Evolutionary conservation across 2,888 invertebrate species (phyloP).

Genomic region (Antheraea yamamai): DNA sequence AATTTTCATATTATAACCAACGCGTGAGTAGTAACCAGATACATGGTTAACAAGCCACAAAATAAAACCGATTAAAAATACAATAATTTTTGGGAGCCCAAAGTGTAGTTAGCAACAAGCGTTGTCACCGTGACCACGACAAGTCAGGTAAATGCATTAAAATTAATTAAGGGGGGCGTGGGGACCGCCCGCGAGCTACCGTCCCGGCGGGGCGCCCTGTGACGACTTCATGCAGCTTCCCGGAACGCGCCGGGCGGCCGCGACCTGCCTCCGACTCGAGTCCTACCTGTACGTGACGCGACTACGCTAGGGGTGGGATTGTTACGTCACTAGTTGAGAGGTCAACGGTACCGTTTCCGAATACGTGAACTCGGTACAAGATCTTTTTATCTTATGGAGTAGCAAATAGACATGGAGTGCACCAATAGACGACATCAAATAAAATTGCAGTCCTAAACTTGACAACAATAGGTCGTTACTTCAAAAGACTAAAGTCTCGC

Average conservation of each 20-base stretch:
- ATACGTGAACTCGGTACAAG: neutral
- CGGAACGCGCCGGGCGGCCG: slow-evolving; percentile 52
- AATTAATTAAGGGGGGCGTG: slow-evolving; percentile 73
- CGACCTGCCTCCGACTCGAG: slow-evolving; percentile 16
- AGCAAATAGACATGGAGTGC: neutral
- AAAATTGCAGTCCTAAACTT: neutral
- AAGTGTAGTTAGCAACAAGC: slow-evolving; percentile 10
- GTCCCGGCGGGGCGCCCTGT: slow-evolving; percentile 63
- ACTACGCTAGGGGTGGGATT: slow-evolving; percentile 18
- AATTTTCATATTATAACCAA: no score
- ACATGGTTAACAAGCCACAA: neutral
- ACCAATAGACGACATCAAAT: neutral
- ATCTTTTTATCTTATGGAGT: neutral
- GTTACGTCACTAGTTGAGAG: slow-evolving; percentile 26
- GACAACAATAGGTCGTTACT: neutral
- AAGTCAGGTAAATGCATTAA: slow-evolving; percentile 70
- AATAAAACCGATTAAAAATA: neutral
- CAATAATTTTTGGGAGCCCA: neutral
- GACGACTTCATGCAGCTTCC: slow-evolving; percentile 80
- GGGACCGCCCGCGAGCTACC: slow-evolving; percentile 79
- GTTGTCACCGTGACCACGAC: slow-evolving; percentile 17
- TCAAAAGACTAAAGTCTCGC: neutral
- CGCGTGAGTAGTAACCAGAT: neutral
- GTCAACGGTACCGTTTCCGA: slow-evolving; percentile 29
- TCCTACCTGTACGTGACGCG: slow-evolving; percentile 33